Percentiles rank a stretch among this genome's conserved stretches.
These are phyloP conservation scores for Incurvaria masculella DNA, from an alignment of 2,888 invertebrate genomes.

Conservation along the genomic window DNA sequence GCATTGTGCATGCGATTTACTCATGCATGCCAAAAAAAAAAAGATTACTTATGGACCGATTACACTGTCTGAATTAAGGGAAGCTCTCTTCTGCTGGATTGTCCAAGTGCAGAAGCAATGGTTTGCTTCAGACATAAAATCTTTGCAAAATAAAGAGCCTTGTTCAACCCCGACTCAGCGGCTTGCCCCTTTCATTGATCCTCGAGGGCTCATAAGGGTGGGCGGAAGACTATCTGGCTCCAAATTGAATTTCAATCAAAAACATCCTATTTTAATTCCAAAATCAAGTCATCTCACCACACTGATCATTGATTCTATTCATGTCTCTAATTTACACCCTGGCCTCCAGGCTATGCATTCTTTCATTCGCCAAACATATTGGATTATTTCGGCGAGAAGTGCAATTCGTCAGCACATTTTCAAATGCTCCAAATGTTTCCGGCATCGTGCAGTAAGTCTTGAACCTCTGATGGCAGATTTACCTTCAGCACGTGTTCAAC, in stretches of 20 bases:
- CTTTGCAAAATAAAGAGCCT: neutral
- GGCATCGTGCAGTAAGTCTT: neutral
- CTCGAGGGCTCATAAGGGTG: neutral
- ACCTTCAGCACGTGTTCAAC: constrained; percentile 8
- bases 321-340: neutral
- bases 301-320: neutral
- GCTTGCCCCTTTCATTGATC: neutral
- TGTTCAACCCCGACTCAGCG: neutral
- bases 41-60: neutral
- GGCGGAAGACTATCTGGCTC: neutral
- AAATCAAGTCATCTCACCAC: neutral
- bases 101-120: neutral
- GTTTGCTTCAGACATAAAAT: neutral
- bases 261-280: neutral
- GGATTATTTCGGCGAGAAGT: neutral
- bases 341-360: neutral
- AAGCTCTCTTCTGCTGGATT: neutral
- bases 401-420: neutral
- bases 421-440: neutral
- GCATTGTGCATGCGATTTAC: neutral
- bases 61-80: neutral
- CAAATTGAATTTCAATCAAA: neutral
- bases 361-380: neutral
- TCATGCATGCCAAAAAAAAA: neutral
- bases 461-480: constrained; percentile 13